Conservation (phyloP, 2,113 vertebrate genomes). For the Saiga tatarica region DNA sequence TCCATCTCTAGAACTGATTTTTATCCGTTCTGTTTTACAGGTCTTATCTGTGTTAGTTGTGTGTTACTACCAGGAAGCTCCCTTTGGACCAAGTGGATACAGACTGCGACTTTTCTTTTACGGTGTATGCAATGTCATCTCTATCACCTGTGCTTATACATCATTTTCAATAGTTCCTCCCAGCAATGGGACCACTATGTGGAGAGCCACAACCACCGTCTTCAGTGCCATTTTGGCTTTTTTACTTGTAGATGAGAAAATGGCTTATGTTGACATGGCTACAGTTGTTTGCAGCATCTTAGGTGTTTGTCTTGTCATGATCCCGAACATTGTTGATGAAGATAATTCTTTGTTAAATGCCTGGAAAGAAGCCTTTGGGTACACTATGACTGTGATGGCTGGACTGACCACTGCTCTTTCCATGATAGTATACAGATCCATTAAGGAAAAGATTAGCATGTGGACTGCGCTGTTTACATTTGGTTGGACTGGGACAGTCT, state of each 20-base stretch:
- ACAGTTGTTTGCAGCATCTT: conserved; percentile 93
- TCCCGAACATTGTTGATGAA: conserved; percentile 93
- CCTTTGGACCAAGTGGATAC: conserved; percentile 95
- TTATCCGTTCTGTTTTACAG: conserved; percentile 97
- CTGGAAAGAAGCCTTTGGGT: conserved; percentile 99
- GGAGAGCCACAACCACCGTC: conserved; percentile 96
- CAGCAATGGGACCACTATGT: conserved; percentile 98
- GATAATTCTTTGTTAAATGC: conserved; percentile 91
- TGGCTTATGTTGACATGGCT: conserved; percentile 90
- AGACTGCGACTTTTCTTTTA: conserved; percentile 95
- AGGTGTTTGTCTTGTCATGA: conserved; percentile 96
- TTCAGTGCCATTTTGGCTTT: conserved; percentile 97
- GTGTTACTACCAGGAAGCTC: conserved; percentile 92
- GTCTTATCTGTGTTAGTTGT: conserved; percentile 93
- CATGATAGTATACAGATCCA: conserved; percentile 97
- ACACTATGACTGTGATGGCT: conserved; percentile 97
- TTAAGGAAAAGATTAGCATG: conserved; percentile 97
- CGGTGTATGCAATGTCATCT: conserved; percentile 96
- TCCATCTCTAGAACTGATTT: conserved; percentile 96
- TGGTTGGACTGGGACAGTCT: conserved; percentile 96
- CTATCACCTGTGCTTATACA: conserved; percentile 98
- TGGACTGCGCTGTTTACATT: conserved; percentile 99
- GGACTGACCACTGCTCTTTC: conserved; percentile 96
- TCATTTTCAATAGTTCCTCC: conserved; percentile 98
- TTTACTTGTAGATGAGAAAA: conserved; percentile 94